Evolutionary conservation across 2,113 vertebrate species (phyloP).

Genomic region (Hystrix brachyura): DNA sequence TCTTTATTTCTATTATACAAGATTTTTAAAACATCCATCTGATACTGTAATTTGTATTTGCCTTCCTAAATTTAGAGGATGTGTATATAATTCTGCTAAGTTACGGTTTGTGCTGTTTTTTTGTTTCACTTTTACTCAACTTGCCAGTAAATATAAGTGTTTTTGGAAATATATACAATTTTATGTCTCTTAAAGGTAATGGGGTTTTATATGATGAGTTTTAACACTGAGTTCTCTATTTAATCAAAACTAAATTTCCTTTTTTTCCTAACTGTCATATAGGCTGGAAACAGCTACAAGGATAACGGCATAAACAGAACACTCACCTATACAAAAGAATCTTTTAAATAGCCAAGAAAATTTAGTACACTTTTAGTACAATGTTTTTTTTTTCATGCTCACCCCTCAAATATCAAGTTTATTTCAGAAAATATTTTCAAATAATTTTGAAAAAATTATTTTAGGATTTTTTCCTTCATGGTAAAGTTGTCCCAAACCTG

Average conservation of each 20-base stretch:
- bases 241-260: conserved; percentile 25
- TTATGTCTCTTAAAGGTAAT: conserved; percentile 32
- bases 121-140: neutral
- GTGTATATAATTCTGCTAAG: neutral
- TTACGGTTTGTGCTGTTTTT: neutral
- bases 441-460: neutral
- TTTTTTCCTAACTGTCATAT: neutral
- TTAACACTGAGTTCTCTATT: conserved; percentile 4
- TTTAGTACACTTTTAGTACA: neutral
- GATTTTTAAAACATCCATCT: neutral
- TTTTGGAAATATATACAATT: neutral
- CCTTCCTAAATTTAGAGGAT: neutral
- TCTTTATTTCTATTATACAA: neutral
- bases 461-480: neutral
- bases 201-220: neutral
- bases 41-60: neutral
- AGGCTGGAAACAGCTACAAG: neutral
- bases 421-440: neutral
- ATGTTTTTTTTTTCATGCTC: neutral
- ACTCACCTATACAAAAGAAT: neutral
- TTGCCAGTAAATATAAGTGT: neutral
- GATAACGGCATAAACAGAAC: neutral
- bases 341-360: neutral
- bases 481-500: neutral
- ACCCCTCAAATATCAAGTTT: neutral